Conservation (phyloP, 2,797 vertebrate genomes). For the Artibeus lituratus region DNA sequence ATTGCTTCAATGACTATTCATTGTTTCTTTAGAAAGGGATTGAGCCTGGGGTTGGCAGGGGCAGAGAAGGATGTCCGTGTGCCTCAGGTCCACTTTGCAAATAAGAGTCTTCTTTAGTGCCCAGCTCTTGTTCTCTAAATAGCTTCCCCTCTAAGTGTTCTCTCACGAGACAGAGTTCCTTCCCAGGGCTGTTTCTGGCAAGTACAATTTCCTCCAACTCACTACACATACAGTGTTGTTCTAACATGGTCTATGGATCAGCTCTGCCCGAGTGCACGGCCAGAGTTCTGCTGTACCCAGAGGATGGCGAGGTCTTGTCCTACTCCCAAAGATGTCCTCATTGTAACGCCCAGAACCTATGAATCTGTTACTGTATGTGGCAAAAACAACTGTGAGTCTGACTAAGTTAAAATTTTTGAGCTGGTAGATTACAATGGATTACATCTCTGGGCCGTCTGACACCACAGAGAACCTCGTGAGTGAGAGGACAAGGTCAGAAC, state of each 20-base stretch:
- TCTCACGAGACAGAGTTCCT: not conserved
- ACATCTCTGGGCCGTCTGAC: too few species aligned
- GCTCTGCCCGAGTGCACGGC: not conserved
- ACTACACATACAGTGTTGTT: not conserved
- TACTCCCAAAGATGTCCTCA: not conserved
- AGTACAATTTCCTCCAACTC: not conserved
- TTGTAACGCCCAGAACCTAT: not conserved
- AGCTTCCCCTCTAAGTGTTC: not conserved
- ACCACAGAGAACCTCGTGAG: not conserved
- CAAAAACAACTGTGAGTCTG: not conserved
- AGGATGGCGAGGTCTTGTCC: not conserved
- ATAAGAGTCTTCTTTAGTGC: not conserved
- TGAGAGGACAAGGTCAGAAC: not conserved
- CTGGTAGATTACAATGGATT: not conserved
- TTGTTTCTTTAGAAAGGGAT: not conserved
- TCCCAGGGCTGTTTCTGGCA: not conserved
- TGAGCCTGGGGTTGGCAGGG: not conserved
- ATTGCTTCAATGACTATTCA: not conserved
- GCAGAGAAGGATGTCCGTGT: not conserved
- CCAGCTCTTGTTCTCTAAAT: not conserved
- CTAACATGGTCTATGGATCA: not conserved
- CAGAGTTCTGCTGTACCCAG: not conserved
- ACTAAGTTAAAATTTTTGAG: not conserved
- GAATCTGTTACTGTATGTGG: not conserved
- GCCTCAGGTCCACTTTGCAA: not conserved